A percentile compares a stretch with the other conserved stretches of the same genome.
Conservation (phyloP, 2,888 invertebrate genomes). For the Geophilus truncorum region DNA sequence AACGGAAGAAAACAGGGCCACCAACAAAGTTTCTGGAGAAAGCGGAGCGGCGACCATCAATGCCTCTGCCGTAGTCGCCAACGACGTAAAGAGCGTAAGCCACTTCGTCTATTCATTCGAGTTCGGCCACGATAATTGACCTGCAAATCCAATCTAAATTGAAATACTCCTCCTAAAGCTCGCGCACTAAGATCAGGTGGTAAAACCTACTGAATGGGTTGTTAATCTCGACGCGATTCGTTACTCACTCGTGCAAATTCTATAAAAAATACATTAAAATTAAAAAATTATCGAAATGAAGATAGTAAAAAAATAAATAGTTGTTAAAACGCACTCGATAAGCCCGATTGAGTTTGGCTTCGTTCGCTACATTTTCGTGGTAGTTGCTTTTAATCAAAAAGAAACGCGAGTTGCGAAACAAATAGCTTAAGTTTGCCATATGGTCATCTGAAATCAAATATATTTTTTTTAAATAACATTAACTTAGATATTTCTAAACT, state of each 20-base stretch:
- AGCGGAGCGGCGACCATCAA: too few species aligned
- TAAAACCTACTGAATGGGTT: constrained; percentile 85
- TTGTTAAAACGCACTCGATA: constrained; percentile 61
- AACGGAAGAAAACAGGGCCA: too few species aligned
- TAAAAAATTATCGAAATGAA: too few species aligned
- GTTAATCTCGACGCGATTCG: constrained; percentile 82
- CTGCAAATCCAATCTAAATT: constrained; percentile 94
- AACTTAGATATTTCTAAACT: neutral
- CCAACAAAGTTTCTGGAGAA: too few species aligned
- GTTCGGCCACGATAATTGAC: too few species aligned
- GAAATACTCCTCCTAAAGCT: constrained; percentile 91
- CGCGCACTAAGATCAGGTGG: constrained; percentile 89
- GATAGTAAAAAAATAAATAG: too few species aligned
- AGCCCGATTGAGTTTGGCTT: constrained; percentile 91
- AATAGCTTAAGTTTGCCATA: constrained; percentile 70
- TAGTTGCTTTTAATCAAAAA: constrained; percentile 98
- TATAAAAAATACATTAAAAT: too few species aligned
- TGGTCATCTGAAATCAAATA: constrained; percentile 61
- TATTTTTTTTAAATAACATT: too few species aligned
- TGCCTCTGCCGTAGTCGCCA: too few species aligned
- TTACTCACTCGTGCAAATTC: constrained; percentile 88
- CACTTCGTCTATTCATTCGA: too few species aligned
- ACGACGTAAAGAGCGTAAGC: too few species aligned
- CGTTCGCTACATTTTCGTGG: constrained; percentile 94
- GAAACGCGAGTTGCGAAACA: constrained; percentile 88